Evolutionary conservation across 2,888 invertebrate genomes (phyloP).

Genomic region (Camptogramma bilineatum): DNA sequence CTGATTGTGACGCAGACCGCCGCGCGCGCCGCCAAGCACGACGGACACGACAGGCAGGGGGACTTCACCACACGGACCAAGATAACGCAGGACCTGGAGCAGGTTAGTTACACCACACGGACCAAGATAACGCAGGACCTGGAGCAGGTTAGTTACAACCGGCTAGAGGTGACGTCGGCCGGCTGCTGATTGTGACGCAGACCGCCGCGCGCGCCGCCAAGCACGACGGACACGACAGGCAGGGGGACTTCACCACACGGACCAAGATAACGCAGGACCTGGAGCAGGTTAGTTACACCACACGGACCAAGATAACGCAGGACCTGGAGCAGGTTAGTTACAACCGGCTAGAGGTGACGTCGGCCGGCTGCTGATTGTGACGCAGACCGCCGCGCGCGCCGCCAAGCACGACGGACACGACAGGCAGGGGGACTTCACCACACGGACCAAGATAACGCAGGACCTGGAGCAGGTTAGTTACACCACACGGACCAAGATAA

Average conservation of each 20-base stretch:
- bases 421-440: constrained; percentile 91
- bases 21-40: constrained; percentile 69
- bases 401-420: constrained; percentile 89
- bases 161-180: constrained; percentile 96
- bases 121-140: no score
- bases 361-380: constrained; percentile 97
- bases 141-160: no score
- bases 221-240: constrained; percentile 90
- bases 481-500: no score
- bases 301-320: no score
- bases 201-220: constrained; percentile 64
- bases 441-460: no score
- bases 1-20: constrained; percentile 95
- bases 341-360: no score
- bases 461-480: no score
- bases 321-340: constrained; percentile 97
- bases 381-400: constrained; percentile 86
- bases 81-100: constrained; percentile 88
- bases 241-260: constrained; percentile 94
- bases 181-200: constrained; percentile 98
- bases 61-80: constrained; percentile 96
- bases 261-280: constrained; percentile 94
- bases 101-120: constrained; percentile 79
- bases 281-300: constrained; percentile 71
- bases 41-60: constrained; percentile 92